Evolutionary conservation across 2,113 vertebrate genomes (phyloP), one percentile per base, ranked within the genome.

Genomic region (Stigmatopora nigra): DNA sequence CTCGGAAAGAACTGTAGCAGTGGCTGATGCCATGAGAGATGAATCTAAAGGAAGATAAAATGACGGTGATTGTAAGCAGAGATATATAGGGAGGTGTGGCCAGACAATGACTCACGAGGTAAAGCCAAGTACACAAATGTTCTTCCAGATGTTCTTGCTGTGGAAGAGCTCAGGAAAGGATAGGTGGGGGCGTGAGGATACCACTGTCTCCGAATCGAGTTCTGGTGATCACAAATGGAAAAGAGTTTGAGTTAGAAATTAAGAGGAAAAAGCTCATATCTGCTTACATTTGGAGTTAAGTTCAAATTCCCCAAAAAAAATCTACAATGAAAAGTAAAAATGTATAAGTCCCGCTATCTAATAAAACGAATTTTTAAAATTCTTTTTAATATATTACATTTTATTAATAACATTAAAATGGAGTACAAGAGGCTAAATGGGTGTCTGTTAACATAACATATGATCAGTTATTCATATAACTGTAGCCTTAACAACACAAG

Each of bases 91-190:
- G 38, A 20, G 7, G 15, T 2, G 38, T 5, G 25, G 25, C 25
- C 25, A 31, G 16, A 44, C 10, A 61, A n/a, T 31, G 75, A 89
- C 93, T 92, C 85, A 95, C 93, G 92, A 94, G 84, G 93, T 94
- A 82, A 94, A 94, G 73, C 93, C 93, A 19, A 95, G 90, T 77
- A 94, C 92, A 71, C 93, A 92, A 19, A 94, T 77, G 80, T 94
- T 95, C 82, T 94, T 95, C 93, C 93, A 94, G 87, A 94, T 93
- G 89, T 93, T 94, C 77, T 91, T 90, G 86, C 92, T 92, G 84
- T 90, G 90, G 73, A 94, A 84, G 57, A 94, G 90, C 65, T 93
- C 89, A 0, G 83, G 76, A 56, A 91, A 86, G 65, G 92, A 92
- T 72, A 93, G 86, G 70, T 81, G 84, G 11, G 91, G 87, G 7